These are phyloP conservation scores for Trichonephila clavata DNA, from an alignment of 1,140 invertebrate genomes.

Conservation along the genomic window DNA sequence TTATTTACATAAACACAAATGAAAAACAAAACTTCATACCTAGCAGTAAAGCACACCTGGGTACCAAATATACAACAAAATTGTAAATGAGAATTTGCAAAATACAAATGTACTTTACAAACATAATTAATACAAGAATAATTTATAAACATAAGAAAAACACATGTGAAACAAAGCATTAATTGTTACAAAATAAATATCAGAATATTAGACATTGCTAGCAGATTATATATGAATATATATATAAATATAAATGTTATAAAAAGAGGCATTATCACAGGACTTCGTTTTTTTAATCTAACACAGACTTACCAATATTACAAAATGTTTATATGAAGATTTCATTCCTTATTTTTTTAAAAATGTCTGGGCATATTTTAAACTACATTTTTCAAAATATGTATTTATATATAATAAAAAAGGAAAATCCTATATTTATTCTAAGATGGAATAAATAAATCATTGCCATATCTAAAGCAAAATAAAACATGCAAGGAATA, in stretches of 20 bases:
- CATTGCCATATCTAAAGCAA: neutral
- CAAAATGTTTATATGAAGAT: neutral
- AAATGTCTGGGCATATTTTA: neutral
- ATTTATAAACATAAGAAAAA: neutral
- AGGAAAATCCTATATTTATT: too few relatives aligned
- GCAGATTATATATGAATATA: too few relatives aligned
- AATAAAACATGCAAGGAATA: conserved; percentile 36
- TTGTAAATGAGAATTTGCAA: neutral
- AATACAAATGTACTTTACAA: neutral
- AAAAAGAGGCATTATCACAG: conserved; percentile 34
- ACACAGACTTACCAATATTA: neutral
- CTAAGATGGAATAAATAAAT: neutral
- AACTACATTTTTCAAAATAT: neutral
- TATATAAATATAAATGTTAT: neutral
- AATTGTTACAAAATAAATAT: too few relatives aligned
- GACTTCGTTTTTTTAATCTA: neutral
- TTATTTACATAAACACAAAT: conserved; percentile 46
- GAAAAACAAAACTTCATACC: neutral
- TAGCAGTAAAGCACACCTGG: neutral
- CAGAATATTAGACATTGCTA: too few relatives aligned
- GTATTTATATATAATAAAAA: neutral
- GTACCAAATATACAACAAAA: neutral
- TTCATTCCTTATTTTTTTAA: neutral
- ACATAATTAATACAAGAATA: neutral
- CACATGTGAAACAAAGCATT: neutral